phyloP scores from a whole-genome alignment of 2,888 invertebrate genomes.

The Auanema sp. region DNA sequence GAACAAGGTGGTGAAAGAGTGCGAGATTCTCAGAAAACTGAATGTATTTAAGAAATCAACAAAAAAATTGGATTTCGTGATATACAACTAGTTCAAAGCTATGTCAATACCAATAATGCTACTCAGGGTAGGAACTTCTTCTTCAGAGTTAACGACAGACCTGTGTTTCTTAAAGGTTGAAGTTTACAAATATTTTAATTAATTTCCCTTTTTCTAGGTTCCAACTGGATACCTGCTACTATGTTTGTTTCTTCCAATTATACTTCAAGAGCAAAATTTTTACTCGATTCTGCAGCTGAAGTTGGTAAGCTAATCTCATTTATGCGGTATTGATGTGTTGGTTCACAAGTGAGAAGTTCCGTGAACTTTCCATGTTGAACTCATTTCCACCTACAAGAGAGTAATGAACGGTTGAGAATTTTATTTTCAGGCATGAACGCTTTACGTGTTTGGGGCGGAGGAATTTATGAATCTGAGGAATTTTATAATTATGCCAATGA shows the following conservation, averaged over 20 bases:
- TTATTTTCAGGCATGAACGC: conserved; percentile 75
- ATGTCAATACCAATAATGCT: conserved; percentile 29
- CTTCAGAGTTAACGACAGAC: conserved; percentile 81
- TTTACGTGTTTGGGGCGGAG: conserved; percentile 97
- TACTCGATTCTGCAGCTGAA: conserved; percentile 42
- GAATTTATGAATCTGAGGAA: conserved; percentile 84
- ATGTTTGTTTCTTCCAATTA: conserved; percentile 43
- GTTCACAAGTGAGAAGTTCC: no score
- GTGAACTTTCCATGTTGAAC: no score
- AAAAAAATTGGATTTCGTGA: conserved; percentile 80
- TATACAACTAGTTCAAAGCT: conserved; percentile 74
- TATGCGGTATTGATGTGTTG: no score
- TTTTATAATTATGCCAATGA: conserved; percentile 74
- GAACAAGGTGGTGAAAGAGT: conserved; percentile 14
- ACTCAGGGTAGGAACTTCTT: conserved; percentile 75
- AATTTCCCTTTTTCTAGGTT: conserved; percentile 28
- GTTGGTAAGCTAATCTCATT: conserved; percentile 20
- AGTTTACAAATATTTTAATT: no score
- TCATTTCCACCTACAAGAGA: no score
- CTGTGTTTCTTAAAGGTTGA: conserved; percentile 83
- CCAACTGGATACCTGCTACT: conserved; percentile 59
- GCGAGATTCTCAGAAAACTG: background rate
- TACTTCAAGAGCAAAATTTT: conserved; percentile 28
- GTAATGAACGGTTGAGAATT: conserved; percentile 18
- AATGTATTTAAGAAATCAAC: conserved; percentile 16